A percentile compares a stretch with the other conserved stretches of the same genome.
phyloP scores from a whole-genome alignment of 2,888 invertebrate genomes.

The Lycaena phlaeas region DNA sequence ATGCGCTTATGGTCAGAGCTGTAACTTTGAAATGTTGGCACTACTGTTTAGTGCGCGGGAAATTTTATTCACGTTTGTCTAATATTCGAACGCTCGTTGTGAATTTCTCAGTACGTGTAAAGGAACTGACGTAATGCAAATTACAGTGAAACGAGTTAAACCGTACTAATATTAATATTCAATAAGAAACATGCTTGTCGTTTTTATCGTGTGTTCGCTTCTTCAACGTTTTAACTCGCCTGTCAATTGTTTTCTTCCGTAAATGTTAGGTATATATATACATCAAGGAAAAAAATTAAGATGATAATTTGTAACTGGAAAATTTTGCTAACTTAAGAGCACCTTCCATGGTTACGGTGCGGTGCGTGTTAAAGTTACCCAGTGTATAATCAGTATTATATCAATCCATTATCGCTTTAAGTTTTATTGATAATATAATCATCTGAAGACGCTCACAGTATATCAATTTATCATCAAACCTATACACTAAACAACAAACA shows the following conservation, averaged over 20 bases:
- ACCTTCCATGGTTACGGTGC: no score
- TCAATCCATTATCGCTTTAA: no score
- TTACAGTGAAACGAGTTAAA: constrained; percentile 8
- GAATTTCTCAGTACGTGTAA: constrained; percentile 15
- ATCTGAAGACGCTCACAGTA: no score
- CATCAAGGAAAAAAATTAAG: no score
- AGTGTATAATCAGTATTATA: no score
- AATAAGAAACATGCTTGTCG: not conserved
- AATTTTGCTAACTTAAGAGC: no score
- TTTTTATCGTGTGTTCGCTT: constrained; percentile 5
- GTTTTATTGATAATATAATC: no score
- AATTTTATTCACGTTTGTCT: constrained; percentile 14
- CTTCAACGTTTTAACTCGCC: not conserved
- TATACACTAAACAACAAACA: constrained; percentile 1
- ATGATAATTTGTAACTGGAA: no score
- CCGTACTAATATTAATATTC: constrained; percentile 5
- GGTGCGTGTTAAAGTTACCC: no score
- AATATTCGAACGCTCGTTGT: constrained; percentile 15
- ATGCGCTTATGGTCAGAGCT: constrained; percentile 19
- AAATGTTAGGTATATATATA: no score
- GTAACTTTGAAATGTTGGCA: constrained; percentile 29
- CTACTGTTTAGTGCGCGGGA: constrained; percentile 21
- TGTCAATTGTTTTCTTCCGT: not conserved
- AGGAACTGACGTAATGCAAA: constrained; percentile 14
- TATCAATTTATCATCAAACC: not conserved